These are phyloP conservation scores for Sinella curviseta DNA, from an alignment of 1,140 invertebrate genomes.

Conservation along the genomic window DNA sequence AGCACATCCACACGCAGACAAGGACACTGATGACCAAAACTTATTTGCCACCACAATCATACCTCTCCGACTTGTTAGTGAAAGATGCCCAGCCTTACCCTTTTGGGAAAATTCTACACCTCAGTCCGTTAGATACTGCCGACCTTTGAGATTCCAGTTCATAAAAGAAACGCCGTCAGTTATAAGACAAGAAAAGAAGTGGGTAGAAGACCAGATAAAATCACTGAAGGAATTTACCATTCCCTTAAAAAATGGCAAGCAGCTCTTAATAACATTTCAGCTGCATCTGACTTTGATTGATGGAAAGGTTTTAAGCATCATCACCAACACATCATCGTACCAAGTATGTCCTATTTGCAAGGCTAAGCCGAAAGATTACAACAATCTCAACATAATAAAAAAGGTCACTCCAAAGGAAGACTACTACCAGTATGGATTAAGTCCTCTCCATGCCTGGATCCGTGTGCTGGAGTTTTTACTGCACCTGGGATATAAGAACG, in stretches of 20 bases:
- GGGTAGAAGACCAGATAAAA: not conserved
- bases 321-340: no score
- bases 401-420: not conserved
- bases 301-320: no score
- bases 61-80: not conserved
- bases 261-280: not conserved
- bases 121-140: not conserved
- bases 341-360: no score
- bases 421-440: conserved; percentile 24
- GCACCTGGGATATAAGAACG: conserved; percentile 32
- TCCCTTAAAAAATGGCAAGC: not conserved
- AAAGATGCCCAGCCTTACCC: no score
- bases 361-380: conserved; percentile 3
- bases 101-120: not conserved
- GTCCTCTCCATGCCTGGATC: conserved; percentile 36
- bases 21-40: no score
- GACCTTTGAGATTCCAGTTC: not conserved
- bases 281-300: conserved; percentile 34
- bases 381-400: not conserved
- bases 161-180: not conserved
- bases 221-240: not conserved
- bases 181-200: not conserved
- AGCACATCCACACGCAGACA: no score
- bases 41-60: conserved; percentile 1
- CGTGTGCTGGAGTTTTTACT: no score